phyloP scores from a whole-genome alignment of 2,888 invertebrate genomes.

The Epistrophe eligans region DNA sequence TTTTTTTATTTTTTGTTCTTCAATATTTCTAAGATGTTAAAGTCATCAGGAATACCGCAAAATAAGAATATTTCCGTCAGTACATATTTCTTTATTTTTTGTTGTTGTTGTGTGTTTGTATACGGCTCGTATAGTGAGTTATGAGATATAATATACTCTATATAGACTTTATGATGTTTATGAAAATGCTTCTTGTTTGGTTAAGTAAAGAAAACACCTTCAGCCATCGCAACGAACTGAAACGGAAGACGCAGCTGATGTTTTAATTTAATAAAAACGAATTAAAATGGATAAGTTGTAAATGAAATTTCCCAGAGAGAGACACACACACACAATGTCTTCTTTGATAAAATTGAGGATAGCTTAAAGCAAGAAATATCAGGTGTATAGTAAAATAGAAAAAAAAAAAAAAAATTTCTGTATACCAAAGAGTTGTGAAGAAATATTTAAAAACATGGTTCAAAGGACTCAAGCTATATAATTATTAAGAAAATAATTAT shows the following conservation, averaged over 20 bases:
- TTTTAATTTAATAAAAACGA: constrained; percentile 27
- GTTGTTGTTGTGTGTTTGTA: not conserved
- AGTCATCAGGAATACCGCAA: constrained; percentile 26
- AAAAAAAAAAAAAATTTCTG: too few relatives aligned
- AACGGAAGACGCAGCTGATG: constrained; percentile 12
- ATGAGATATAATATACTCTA: not conserved
- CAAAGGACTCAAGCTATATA: too few relatives aligned
- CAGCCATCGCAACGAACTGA: not conserved
- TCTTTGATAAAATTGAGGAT: too few relatives aligned
- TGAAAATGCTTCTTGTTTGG: constrained; percentile 16
- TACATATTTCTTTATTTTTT: not conserved
- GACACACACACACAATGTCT: not conserved
- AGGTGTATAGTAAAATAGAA: too few relatives aligned
- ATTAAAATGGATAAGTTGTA: not conserved
- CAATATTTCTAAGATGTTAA: constrained; percentile 11
- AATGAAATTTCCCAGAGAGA: not conserved
- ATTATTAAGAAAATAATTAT: too few relatives aligned
- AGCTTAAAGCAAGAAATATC: too few relatives aligned
- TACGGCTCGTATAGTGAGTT: not conserved
- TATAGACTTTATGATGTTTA: constrained; percentile 13
- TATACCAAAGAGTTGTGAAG: too few relatives aligned
- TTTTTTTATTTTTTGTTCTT: not conserved
- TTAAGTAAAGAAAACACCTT: constrained; percentile 11
- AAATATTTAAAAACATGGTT: too few relatives aligned
- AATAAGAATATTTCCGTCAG: constrained; percentile 29